Evolutionary conservation across 2,888 invertebrate species (phyloP).

Genomic region (Pandemis heparana): DNA sequence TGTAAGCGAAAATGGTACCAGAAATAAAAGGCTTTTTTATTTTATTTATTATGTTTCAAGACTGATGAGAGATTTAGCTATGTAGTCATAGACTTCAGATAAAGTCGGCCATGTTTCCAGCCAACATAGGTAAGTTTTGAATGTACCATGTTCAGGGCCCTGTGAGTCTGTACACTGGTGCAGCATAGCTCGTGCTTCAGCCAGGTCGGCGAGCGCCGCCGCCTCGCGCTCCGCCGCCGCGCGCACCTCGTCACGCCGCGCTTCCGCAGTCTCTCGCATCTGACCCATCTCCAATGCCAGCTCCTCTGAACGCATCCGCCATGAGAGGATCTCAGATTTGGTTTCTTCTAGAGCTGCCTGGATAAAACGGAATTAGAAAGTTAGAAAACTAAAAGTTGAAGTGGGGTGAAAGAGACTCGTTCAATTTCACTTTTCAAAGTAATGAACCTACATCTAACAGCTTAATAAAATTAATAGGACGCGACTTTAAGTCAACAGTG

Average conservation of each 20-base stretch:
- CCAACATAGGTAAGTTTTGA: background rate
- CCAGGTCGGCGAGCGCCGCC: constrained; percentile 69
- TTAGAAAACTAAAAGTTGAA: background rate
- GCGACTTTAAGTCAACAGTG: background rate
- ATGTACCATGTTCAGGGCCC: constrained; percentile 75
- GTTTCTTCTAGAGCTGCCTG: constrained; percentile 64
- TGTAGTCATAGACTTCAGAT: too few relatives aligned
- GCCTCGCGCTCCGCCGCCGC: constrained; percentile 72
- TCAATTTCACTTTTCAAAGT: background rate
- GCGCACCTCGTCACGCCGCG: constrained; percentile 68
- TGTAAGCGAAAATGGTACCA: too few relatives aligned
- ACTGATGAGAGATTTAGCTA: too few relatives aligned
- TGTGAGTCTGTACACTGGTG: constrained; percentile 70
- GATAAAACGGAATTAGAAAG: background rate
- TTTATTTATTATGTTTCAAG: too few relatives aligned
- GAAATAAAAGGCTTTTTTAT: too few relatives aligned
- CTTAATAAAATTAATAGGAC: too few relatives aligned
- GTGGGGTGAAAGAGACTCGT: background rate
- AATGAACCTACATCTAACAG: background rate
- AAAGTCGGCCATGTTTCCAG: too few relatives aligned
- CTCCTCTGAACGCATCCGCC: constrained; percentile 73
- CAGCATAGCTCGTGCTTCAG: constrained; percentile 72
- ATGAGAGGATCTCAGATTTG: constrained; percentile 62
- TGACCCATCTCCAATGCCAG: constrained; percentile 68
- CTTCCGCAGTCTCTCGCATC: constrained; percentile 68